Percentiles rank a stretch among this genome's conserved stretches.
phyloP scores from a whole-genome alignment of 2,888 invertebrate species.

The Cordilura impudica region DNA sequence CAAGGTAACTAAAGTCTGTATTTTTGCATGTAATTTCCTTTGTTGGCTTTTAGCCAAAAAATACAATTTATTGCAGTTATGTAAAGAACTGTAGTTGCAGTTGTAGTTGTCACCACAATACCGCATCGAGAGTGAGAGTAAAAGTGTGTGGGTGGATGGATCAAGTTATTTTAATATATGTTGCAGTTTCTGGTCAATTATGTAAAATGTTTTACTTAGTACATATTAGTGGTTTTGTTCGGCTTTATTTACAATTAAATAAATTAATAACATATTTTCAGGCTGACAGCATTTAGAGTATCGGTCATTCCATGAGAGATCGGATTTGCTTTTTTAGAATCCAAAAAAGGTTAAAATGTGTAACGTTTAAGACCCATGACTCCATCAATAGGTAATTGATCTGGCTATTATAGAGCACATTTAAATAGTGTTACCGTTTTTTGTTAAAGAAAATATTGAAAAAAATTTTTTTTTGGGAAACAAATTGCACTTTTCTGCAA shows the following conservation, averaged over 20 bases:
- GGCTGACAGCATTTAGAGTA: too few relatives aligned
- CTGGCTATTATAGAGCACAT: too few relatives aligned
- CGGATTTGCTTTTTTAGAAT: too few relatives aligned
- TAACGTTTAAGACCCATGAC: too few relatives aligned
- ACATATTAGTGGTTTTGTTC: not conserved
- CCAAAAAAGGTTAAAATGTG: too few relatives aligned
- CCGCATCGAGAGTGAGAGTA: not conserved
- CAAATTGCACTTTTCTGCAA: too few relatives aligned
- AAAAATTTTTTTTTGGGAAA: too few relatives aligned
- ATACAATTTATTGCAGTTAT: conserved; percentile 28
- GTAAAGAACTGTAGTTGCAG: not conserved
- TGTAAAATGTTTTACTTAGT: not conserved
- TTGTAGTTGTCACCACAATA: conserved; percentile 2
- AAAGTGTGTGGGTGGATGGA: not conserved
- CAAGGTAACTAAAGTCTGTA: conserved; percentile 41
- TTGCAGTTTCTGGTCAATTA: conserved; percentile 36
- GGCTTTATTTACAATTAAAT: conserved; percentile 6
- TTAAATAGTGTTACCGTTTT: too few relatives aligned
- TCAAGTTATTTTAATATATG: conserved; percentile 13
- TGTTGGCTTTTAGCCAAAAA: conserved; percentile 32
- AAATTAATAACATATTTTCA: not conserved
- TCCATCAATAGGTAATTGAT: too few relatives aligned
- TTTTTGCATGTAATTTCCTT: not conserved
- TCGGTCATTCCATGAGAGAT: too few relatives aligned
- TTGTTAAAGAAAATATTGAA: too few relatives aligned